phyloP scores from a whole-genome alignment of 2,113 vertebrate species.

The Eonycteris spelaea region DNA sequence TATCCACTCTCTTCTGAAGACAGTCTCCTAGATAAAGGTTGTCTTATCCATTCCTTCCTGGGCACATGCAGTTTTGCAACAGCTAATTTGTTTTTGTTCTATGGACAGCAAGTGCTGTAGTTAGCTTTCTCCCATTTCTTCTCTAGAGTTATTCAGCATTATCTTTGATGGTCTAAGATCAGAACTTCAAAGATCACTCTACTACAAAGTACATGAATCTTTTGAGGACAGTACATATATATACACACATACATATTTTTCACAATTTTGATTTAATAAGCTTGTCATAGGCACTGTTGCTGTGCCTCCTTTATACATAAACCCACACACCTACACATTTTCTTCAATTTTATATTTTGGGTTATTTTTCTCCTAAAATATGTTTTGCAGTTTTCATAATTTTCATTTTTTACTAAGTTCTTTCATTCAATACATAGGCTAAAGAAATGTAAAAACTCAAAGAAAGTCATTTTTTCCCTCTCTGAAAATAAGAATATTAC shows the following conservation, averaged over 20 bases:
- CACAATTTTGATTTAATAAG: background rate
- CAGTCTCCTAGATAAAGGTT: background rate
- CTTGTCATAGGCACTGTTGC: background rate
- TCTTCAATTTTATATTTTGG: constrained; percentile 58
- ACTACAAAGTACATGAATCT: constrained; percentile 20
- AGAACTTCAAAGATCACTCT: constrained; percentile 49
- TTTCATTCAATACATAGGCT: constrained; percentile 18
- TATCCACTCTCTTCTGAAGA: background rate
- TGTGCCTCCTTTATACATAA: background rate
- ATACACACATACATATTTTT: background rate
- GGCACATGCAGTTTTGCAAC: background rate
- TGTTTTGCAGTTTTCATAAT: background rate
- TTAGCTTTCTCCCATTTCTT: background rate
- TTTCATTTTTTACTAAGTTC: background rate
- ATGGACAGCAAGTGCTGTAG: background rate
- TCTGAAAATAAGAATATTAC: background rate
- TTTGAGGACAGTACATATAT: constrained; percentile 28
- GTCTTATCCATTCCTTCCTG: background rate
- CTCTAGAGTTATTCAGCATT: background rate
- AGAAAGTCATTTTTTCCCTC: background rate
- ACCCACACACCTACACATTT: background rate
- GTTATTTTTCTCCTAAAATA: constrained; percentile 45
- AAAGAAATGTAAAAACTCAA: background rate
- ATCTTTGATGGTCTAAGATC: constrained; percentile 18
- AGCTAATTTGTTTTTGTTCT: background rate